These are phyloP conservation scores for Trypoxylon attenuatum DNA, from an alignment of 2,888 invertebrate genomes.

Conservation along the genomic window DNA sequence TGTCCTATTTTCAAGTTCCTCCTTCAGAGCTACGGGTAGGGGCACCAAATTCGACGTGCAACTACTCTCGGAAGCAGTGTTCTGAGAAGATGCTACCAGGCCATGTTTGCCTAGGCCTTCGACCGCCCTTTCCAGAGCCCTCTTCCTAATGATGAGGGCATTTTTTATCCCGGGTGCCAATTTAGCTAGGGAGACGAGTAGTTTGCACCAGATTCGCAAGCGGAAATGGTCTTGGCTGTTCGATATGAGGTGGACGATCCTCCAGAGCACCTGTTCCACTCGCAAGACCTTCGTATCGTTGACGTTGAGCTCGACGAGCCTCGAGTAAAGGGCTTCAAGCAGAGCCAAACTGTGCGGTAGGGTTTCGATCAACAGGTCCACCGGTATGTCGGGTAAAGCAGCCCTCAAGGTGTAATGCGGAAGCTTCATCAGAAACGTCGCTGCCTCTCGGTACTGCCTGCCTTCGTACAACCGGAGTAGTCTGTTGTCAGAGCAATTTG, in stretches of 20 bases:
- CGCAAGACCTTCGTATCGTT: slow-evolving; percentile 73
- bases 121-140: slow-evolving; percentile 88
- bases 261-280: slow-evolving; percentile 90
- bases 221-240: slow-evolving; percentile 62
- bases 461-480: slow-evolving; percentile 90
- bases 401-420: slow-evolving; percentile 87
- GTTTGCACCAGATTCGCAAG: slow-evolving; percentile 63
- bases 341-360: slow-evolving; percentile 91
- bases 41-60: slow-evolving; percentile 78
- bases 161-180: slow-evolving; percentile 79
- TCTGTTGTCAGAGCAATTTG: slow-evolving; percentile 47
- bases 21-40: slow-evolving; percentile 87
- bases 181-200: slow-evolving; percentile 58
- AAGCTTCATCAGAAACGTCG: slow-evolving; percentile 86
- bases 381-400: slow-evolving; percentile 86
- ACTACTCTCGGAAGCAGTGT: slow-evolving; percentile 27
- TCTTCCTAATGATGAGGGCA: slow-evolving; percentile 81
- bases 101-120: slow-evolving; percentile 93
- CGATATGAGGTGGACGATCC: slow-evolving; percentile 86
- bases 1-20: slow-evolving; percentile 88
- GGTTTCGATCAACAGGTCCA: slow-evolving; percentile 91
- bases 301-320: slow-evolving; percentile 61
- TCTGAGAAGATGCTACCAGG: slow-evolving; percentile 77
- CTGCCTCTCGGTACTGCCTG: slow-evolving; percentile 92
- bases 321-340: slow-evolving; percentile 85